These are phyloP conservation scores for Teleopsis dalmanni DNA, from an alignment of 1,140 invertebrate species.

Conservation along the genomic window DNA sequence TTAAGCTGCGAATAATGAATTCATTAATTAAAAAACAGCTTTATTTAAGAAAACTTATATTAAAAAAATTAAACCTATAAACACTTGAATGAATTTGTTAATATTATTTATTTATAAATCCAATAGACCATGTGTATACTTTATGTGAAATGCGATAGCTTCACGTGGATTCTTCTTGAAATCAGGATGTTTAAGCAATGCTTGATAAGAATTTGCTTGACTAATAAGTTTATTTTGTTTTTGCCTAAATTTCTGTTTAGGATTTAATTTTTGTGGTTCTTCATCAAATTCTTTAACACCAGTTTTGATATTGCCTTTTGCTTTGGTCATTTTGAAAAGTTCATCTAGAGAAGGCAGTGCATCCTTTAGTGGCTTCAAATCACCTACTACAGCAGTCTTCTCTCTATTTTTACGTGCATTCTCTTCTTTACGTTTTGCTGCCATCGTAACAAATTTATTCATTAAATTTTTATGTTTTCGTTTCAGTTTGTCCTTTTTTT, in stretches of 20 bases:
- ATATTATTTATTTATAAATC: slow-evolving; percentile 4
- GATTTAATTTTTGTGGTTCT: slow-evolving; percentile 14
- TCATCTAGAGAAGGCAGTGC: slow-evolving; percentile 36
- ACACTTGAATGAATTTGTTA: too few species aligned
- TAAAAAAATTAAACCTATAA: too few species aligned
- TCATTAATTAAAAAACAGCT: too few species aligned
- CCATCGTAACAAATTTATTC: slow-evolving; percentile 24
- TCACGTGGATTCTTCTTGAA: slow-evolving; percentile 33
- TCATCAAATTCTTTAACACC: slow-evolving; percentile 12
- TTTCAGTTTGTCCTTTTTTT: slow-evolving; percentile 32
- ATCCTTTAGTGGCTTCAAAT: slow-evolving; percentile 35
- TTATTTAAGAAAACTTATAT: too few species aligned
- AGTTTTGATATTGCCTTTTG: slow-evolving; percentile 13
- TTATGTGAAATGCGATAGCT: slow-evolving; percentile 22
- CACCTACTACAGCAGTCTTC: slow-evolving; percentile 33
- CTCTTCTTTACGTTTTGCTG: slow-evolving; percentile 30
- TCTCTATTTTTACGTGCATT: slow-evolving; percentile 26
- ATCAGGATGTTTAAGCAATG: slow-evolving; percentile 32
- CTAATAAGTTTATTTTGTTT: slow-evolving; percentile 25
- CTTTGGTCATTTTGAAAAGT: slow-evolving; percentile 27
- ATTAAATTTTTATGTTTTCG: slow-evolving; percentile 32
- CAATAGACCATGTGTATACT: slow-evolving; percentile 11
- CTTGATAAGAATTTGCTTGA: slow-evolving; percentile 24
- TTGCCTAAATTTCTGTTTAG: slow-evolving; percentile 31
- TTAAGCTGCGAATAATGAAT: too few species aligned